Base-by-base conservation (phyloP, 2,888 invertebrate species). In the Rugalucina vietnamica region DNA sequence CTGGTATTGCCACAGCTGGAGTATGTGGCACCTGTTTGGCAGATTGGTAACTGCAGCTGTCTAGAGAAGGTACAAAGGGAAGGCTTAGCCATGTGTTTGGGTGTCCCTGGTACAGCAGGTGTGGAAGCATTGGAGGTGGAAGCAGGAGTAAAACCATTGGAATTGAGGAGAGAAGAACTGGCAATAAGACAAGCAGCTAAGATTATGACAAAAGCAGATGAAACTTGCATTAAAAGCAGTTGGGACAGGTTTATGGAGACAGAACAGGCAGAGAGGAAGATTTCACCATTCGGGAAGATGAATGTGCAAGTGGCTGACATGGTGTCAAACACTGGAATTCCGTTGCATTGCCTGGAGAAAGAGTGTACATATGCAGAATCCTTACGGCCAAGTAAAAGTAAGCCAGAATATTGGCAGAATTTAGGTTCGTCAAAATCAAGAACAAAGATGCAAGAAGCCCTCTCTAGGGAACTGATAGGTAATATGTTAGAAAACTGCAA, bases 11-110 rank as follows among this genome's bases (percentile, higher is more conserved):
- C 76, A n/a, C 54, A 71, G 12, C 10, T 81, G 29, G 81, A 81
- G 54, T 81, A 81, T 71, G 81, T 71, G 10, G 50, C 71, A 3
- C 60, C 76, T 18, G 43, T 81, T 10, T 76, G 76, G 81, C 81
- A 81, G 34, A 54, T 36, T 8, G 76, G 37, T 12, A 72, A 57
- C 27, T 78, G 71, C 29, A 18, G n/a, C 12, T 12, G 4, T 0
- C 14, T 71, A n/a, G 57, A 76, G 1, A 71, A 71, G 50, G 43
- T 76, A 10, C 76, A 81, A 57, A 81, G 76, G 43, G 71, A 81
- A 49, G 69, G 75, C n/a, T 32, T 80, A 0, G 65, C 65, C 29
- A 1, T 70, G 10, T 80, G 75, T 50, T 69, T 81, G 1, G 81
- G 76, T 14, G 29, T 49, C 12, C 57, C 50, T 3, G 34, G 10